Percentiles rank a stretch among this genome's conserved stretches.
These are phyloP conservation scores for Penaeus monodon DNA, from an alignment of 2,888 invertebrate genomes.

Conservation along the genomic window DNA sequence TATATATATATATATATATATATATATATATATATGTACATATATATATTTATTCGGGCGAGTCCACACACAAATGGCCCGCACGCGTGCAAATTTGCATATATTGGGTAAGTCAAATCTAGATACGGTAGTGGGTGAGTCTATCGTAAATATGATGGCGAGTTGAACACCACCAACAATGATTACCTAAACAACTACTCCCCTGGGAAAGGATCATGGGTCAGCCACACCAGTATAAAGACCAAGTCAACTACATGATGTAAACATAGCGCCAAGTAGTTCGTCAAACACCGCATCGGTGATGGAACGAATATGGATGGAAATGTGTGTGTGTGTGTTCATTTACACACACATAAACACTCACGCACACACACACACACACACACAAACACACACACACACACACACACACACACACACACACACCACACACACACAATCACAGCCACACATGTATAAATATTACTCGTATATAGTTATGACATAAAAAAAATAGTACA, in stretches of 20 bases:
- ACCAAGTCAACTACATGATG: background rate
- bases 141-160: no score
- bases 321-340: background rate
- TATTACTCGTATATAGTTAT: background rate
- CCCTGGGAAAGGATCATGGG: no score
- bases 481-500: no score
- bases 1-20: slow-evolving; percentile 21
- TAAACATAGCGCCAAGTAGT: no score
- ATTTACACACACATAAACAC: background rate
- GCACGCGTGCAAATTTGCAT: background rate
- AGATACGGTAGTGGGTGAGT: no score
- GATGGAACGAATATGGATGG: background rate
- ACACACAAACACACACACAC: background rate
- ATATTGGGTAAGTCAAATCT: background rate
- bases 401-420: background rate
- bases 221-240: no score
- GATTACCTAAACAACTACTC: no score
- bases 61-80: background rate
- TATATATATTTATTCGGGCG: background rate
- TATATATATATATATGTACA: slow-evolving; percentile 6
- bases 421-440: background rate
- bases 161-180: no score
- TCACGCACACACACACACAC: background rate
- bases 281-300: no score
- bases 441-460: background rate